Evolutionary conservation across 1,140 invertebrate genomes (phyloP).

Genomic region (Trachymyrmex cornetzi): DNA sequence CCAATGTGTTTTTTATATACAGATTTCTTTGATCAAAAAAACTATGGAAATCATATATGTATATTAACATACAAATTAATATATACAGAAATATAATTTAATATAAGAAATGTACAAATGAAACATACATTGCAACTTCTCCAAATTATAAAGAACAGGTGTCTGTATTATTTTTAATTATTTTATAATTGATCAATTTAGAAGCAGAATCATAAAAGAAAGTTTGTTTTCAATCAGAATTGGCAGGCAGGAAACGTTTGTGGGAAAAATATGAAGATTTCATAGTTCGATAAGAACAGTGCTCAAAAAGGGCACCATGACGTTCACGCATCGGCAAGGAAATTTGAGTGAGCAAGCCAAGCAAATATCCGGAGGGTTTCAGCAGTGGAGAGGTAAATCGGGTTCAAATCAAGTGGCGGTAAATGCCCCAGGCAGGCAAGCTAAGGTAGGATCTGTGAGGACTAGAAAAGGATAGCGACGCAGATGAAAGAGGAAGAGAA

Average conservation of each 20-base stretch:
- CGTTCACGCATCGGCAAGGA: slow-evolving; percentile 69
- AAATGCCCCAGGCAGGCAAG: slow-evolving; percentile 78
- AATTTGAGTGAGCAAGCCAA: slow-evolving; percentile 79
- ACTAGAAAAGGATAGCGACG: slow-evolving; percentile 57
- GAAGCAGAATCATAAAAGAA: neutral
- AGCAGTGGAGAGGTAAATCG: slow-evolving; percentile 77
- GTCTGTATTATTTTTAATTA: neutral
- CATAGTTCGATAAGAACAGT: slow-evolving; percentile 36
- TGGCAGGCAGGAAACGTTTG: slow-evolving; percentile 35
- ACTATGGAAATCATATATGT: slow-evolving; percentile 11
- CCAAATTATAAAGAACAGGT: neutral
- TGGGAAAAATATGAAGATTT: slow-evolving; percentile 45
- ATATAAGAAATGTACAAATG: neutral
- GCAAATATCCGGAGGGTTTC: slow-evolving; percentile 81
- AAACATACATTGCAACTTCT: too few relatives aligned
- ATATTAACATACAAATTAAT: slow-evolving; percentile 12
- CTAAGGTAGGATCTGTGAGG: slow-evolving; percentile 66
- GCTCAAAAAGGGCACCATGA: slow-evolving; percentile 39
- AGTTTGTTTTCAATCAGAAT: neutral
- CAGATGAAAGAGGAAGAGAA: slow-evolving; percentile 25
- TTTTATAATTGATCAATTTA: neutral
- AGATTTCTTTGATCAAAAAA: neutral
- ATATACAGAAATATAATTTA: too few relatives aligned
- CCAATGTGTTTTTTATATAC: slow-evolving; percentile 28
- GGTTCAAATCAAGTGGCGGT: slow-evolving; percentile 83